These are phyloP conservation scores for Trididemnum miniatum DNA, from an alignment of 23 tunicate species.

Conservation along the genomic window DNA sequence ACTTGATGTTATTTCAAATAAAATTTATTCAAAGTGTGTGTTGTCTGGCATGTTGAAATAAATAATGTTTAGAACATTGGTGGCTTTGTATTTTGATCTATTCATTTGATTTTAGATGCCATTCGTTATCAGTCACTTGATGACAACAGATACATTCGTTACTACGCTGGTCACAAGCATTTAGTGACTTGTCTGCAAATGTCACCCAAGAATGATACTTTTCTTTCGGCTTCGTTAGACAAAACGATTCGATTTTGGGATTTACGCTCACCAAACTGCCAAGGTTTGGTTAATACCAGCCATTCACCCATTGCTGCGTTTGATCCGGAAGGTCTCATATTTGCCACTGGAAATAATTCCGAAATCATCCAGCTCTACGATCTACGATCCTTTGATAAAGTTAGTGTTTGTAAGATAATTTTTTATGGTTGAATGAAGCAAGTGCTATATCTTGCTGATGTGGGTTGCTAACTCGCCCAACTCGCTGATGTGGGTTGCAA, in stretches of 20 bases:
- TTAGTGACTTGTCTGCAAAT: conserved; percentile 59
- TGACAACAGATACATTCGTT: conserved; percentile 72
- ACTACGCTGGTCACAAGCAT: conserved; percentile 74
- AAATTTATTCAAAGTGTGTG: too few species aligned
- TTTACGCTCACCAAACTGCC: conserved; percentile 71
- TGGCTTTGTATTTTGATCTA: too few species aligned
- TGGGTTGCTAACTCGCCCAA: too few species aligned
- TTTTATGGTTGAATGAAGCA: too few species aligned
- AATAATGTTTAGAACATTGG: too few species aligned
- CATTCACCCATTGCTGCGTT: conserved; percentile 75
- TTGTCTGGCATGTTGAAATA: too few species aligned
- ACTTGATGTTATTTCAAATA: too few species aligned
- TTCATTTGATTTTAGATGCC: too few species aligned
- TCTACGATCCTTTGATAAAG: conserved; percentile 71
- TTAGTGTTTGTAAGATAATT: too few species aligned
- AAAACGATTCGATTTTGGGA: conserved; percentile 83
- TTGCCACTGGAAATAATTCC: conserved; percentile 84
- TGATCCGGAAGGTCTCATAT: conserved; percentile 85
- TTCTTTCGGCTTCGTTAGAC: conserved; percentile 61
- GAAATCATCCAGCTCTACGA: conserved; percentile 82
- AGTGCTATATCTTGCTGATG: too few species aligned
- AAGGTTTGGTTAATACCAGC: conserved; percentile 59
- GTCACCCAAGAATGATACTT: conserved; percentile 79
- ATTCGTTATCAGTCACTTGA: conserved; percentile 86
- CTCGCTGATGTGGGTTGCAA: too few species aligned